phyloP scores from a whole-genome alignment of 2,113 vertebrate genomes.

The Platycercus adscitus region DNA sequence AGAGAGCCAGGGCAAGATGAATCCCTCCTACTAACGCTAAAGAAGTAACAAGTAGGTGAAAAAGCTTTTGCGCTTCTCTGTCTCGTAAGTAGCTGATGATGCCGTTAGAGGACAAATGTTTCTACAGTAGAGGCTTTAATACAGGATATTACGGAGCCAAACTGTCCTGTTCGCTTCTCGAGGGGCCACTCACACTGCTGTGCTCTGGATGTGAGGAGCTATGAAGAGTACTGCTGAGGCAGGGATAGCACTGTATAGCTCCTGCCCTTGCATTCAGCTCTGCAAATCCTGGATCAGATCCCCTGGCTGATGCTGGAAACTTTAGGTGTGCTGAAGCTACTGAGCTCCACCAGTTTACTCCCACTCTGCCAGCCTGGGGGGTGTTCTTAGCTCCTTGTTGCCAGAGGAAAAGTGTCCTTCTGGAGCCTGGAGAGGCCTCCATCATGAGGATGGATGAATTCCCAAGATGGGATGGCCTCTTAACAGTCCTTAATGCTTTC shows the following conservation, averaged over 20 bases:
- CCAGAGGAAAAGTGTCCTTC: not conserved
- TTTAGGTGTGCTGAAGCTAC: not conserved
- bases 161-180: not conserved
- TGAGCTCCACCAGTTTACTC: not conserved
- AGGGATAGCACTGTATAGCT: not conserved
- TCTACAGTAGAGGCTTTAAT: not conserved
- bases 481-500: not conserved
- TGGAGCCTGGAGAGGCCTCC: not conserved
- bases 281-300: not conserved
- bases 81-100: constrained; percentile 14
- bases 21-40: not conserved
- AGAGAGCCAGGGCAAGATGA: not conserved
- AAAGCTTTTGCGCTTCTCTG: not conserved
- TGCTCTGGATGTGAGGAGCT: not conserved
- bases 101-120: constrained; percentile 25
- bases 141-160: constrained; percentile 13
- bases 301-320: rapidly evolving
- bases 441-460: not conserved
- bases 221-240: not conserved
- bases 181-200: not conserved
- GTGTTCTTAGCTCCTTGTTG: not conserved
- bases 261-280: not conserved
- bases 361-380: not conserved
- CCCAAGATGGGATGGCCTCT: not conserved
- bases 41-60: not conserved